Evolutionary conservation across 2,888 invertebrate genomes (phyloP).

Genomic region (Drosophila lacicola): DNA sequence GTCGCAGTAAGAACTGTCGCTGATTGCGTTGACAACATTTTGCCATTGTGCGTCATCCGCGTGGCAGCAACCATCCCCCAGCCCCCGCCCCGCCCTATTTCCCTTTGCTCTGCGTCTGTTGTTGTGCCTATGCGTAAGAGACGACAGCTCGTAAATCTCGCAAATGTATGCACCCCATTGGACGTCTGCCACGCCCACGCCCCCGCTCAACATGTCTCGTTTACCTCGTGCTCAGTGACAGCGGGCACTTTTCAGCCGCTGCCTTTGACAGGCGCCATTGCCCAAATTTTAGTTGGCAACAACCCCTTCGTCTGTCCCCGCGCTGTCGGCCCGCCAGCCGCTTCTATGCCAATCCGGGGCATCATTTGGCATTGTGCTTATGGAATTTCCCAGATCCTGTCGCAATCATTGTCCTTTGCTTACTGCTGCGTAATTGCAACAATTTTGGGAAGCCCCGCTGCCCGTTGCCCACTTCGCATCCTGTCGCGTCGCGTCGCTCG

Average conservation of each 20-base stretch:
- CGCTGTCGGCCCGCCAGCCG: background rate
- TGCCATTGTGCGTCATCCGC: conserved; percentile 67
- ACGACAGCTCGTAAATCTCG: conserved; percentile 79
- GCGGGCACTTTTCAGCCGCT: conserved; percentile 70
- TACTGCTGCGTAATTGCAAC: conserved; percentile 75
- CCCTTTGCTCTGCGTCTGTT: conserved; percentile 8
- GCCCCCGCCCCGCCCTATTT: background rate
- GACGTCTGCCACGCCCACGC: conserved; percentile 47
- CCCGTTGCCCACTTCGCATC: conserved; percentile 10
- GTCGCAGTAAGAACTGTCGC: conserved; percentile 49
- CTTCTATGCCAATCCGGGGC: conserved; percentile 30
- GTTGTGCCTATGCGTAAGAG: conserved; percentile 46
- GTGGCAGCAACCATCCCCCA: conserved; percentile 16
- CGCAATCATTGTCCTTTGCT: conserved; percentile 49
- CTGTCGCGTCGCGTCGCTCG: conserved; percentile 3
- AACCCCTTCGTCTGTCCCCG: conserved; percentile 7
- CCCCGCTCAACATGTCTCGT: conserved; percentile 16
- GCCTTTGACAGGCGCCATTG: conserved; percentile 54
- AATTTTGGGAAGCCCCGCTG: conserved; percentile 46
- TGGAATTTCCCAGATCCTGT: conserved; percentile 65
- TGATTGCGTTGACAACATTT: conserved; percentile 82
- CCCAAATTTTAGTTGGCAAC: conserved; percentile 29
- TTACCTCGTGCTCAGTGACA: conserved; percentile 41
- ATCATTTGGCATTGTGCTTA: conserved; percentile 74
- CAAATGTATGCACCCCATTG: conserved; percentile 78